phyloP scores from a whole-genome alignment of 2,113 vertebrate genomes.

The Atractosteus spatula region DNA sequence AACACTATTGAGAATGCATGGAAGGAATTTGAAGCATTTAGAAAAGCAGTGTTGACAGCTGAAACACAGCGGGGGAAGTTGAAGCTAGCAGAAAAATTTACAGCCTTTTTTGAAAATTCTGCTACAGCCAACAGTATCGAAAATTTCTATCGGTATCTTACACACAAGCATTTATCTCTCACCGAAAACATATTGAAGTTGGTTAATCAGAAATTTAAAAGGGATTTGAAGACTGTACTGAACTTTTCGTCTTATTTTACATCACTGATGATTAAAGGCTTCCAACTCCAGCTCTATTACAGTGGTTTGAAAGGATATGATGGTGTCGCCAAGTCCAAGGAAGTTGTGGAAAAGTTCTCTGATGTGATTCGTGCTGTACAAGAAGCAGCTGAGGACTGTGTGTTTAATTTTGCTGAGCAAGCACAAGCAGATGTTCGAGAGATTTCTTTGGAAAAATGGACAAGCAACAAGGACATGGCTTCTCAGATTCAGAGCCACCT shows the following conservation, averaged over 20 bases:
- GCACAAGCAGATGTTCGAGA: neutral
- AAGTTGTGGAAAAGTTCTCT: neutral
- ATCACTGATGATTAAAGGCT: neutral
- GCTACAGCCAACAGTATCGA: neutral
- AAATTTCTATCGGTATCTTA: conserved; percentile 9
- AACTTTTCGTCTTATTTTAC: neutral
- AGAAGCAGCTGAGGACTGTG: neutral
- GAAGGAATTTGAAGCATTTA: no score
- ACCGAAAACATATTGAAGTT: conserved; percentile 2
- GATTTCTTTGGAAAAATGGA: neutral
- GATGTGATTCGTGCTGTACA: neutral
- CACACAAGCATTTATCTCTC: neutral
- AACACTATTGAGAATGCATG: no score
- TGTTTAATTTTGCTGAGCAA: neutral
- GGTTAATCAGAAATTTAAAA: neutral
- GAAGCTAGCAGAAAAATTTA: neutral
- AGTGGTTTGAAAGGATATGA: neutral
- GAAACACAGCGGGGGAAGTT: no score
- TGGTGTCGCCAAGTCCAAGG: neutral
- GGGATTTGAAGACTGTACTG: neutral
- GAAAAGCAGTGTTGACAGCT: no score
- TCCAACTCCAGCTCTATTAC: conserved; percentile 4
- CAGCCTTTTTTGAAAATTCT: neutral
- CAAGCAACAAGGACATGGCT: neutral
- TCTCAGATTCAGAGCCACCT: neutral